Evolutionary conservation across 2,888 invertebrate species (phyloP).

Genomic region (Cantharis nigra): DNA sequence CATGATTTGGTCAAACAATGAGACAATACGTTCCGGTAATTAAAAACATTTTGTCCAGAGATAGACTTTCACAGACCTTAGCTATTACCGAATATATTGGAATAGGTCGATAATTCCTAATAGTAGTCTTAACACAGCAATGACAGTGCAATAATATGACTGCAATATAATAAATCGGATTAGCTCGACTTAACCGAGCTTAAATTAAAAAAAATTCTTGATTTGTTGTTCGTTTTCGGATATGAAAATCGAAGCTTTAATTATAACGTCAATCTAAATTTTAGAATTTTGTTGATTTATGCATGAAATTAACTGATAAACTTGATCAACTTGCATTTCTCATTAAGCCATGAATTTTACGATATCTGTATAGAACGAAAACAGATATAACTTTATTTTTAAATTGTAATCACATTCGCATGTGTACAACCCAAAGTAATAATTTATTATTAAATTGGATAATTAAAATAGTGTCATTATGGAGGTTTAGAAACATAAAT

Average conservation of each 20-base stretch:
- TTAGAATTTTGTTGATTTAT: neutral
- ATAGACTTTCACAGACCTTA: neutral
- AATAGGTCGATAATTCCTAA: neutral
- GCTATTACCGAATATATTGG: neutral
- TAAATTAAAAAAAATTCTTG: neutral
- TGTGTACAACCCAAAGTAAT: neutral
- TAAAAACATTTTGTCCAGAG: too few species aligned
- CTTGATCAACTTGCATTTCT: neutral
- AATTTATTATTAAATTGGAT: neutral
- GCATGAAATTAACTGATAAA: neutral
- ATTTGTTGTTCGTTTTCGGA: neutral
- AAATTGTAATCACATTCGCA: neutral
- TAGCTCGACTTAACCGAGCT: neutral
- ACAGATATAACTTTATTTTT: neutral
- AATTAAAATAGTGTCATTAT: neutral
- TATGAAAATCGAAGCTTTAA: neutral
- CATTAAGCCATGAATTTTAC: neutral
- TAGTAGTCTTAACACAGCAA: neutral
- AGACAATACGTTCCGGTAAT: too few species aligned
- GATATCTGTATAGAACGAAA: neutral
- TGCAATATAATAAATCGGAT: neutral
- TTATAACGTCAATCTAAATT: neutral
- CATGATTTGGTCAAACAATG: too few species aligned
- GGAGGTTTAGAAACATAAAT: slow-evolving; percentile 5
- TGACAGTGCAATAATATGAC: neutral